These are phyloP conservation scores for Oreamnos americanus DNA, from an alignment of 2,113 vertebrate species.

Conservation along the genomic window DNA sequence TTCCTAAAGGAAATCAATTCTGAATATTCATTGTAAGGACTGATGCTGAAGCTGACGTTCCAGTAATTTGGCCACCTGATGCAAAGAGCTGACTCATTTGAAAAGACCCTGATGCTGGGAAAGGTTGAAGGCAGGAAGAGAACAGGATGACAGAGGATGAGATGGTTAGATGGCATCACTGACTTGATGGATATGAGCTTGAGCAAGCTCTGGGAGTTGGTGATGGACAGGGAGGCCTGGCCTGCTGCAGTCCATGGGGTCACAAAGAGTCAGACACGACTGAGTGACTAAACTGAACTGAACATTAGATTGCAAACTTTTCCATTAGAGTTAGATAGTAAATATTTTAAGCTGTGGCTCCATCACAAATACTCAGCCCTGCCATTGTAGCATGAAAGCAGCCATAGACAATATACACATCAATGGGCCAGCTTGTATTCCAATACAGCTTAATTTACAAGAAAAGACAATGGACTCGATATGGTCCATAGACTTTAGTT, in stretches of 20 bases:
- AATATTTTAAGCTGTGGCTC: neutral
- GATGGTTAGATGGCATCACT: neutral
- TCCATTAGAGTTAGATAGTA: neutral
- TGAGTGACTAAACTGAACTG: neutral
- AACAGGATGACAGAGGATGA: neutral
- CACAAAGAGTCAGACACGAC: rapidly evolving
- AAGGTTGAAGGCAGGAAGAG: neutral
- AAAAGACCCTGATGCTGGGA: neutral
- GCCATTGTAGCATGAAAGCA: neutral
- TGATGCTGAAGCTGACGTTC: neutral
- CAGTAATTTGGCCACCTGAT: neutral
- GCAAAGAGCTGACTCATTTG: neutral
- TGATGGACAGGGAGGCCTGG: neutral
- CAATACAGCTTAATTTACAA: neutral
- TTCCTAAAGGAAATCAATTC: neutral
- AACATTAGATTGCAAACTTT: neutral
- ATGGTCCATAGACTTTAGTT: neutral
- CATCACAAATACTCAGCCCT: neutral
- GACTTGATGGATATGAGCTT: neutral
- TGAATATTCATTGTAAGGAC: neutral
- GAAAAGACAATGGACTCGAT: neutral
- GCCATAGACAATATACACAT: neutral
- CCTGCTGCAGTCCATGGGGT: neutral
- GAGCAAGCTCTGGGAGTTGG: neutral
- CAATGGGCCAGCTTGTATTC: neutral